Percentiles rank a stretch among this genome's conserved stretches.
Evolutionary conservation across 2,797 vertebrate genomes (phyloP).

Genomic region (Hozukius guyotensis): DNA sequence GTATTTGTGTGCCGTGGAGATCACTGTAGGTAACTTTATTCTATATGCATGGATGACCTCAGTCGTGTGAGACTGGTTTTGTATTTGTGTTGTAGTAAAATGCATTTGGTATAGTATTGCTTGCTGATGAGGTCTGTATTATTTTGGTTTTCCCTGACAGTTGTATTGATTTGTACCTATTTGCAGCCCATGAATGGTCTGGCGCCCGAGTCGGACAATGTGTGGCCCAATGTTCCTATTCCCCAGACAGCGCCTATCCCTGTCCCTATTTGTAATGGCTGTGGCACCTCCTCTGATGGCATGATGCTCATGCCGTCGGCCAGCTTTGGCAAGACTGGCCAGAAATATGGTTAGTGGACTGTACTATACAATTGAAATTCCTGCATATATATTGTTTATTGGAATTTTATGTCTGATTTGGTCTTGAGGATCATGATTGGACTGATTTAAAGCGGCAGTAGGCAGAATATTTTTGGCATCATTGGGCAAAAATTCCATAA

Average conservation of each 20-base stretch:
- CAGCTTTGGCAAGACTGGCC: conserved; percentile 85
- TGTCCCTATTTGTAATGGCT: conserved; percentile 93
- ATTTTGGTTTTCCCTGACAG: neutral
- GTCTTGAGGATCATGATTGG: neutral
- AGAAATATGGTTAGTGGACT: conserved; percentile 84
- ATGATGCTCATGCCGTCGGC: conserved; percentile 81
- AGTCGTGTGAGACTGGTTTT: neutral
- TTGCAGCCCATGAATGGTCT: conserved; percentile 86
- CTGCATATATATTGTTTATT: neutral
- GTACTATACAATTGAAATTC: neutral
- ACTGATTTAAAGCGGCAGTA: neutral
- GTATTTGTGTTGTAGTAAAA: neutral
- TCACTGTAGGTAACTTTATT: conserved; percentile 9
- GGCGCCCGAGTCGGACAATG: conserved; percentile 84
- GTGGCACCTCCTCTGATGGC: conserved; percentile 87
- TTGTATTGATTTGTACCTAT: conserved; percentile 5
- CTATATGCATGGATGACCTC: neutral
- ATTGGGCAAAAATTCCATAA: too few species aligned
- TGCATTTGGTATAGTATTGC: neutral
- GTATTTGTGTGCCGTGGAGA: neutral
- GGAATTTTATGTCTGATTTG: neutral
- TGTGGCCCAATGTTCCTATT: conserved; percentile 91
- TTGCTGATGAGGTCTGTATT: neutral
- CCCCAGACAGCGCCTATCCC: conserved; percentile 85
- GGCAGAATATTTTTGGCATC: too few species aligned